Conservation (phyloP, 2,797 vertebrate species). For the Neosilurus hyrtlii region DNA sequence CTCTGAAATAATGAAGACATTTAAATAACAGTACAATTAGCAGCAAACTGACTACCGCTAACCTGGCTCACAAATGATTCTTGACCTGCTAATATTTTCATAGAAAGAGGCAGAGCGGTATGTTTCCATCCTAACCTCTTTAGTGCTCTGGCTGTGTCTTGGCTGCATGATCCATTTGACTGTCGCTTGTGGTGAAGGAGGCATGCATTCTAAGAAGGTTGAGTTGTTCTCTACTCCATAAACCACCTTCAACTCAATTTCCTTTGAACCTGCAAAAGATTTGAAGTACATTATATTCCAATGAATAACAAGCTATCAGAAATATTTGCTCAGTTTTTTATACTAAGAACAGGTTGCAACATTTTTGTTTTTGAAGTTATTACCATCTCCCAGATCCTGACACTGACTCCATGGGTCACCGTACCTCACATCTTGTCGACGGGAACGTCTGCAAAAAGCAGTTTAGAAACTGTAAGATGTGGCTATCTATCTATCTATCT, state of each 20-base stretch:
- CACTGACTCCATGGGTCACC: conserved; percentile 80
- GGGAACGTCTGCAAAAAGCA: conserved; percentile 68
- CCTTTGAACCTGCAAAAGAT: conserved; percentile 55
- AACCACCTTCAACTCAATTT: conserved; percentile 65
- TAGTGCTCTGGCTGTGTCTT: conserved; percentile 50
- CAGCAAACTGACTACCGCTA: no score
- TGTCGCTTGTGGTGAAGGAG: conserved; percentile 67
- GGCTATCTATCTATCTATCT: background rate
- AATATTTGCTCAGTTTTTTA: background rate
- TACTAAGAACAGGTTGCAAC: background rate
- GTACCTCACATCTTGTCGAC: conserved; percentile 77
- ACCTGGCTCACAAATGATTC: background rate
- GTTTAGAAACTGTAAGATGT: conserved; percentile 12
- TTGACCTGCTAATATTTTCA: background rate
- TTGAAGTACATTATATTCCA: background rate
- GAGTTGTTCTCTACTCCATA: conserved; percentile 83
- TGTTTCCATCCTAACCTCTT: conserved; percentile 62
- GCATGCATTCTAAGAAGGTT: conserved; percentile 79
- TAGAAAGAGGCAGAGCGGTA: background rate
- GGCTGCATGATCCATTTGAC: conserved; percentile 70
- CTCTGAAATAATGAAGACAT: no score
- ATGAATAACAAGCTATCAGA: no score
- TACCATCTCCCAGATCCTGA: conserved; percentile 73
- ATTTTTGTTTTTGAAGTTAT: conserved; percentile 49
- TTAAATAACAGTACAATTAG: no score